Evolutionary conservation across 2,797 vertebrate species (phyloP), one percentile per base, ranked within the genome.

Genomic region (Diplodus puntazzo): DNA sequence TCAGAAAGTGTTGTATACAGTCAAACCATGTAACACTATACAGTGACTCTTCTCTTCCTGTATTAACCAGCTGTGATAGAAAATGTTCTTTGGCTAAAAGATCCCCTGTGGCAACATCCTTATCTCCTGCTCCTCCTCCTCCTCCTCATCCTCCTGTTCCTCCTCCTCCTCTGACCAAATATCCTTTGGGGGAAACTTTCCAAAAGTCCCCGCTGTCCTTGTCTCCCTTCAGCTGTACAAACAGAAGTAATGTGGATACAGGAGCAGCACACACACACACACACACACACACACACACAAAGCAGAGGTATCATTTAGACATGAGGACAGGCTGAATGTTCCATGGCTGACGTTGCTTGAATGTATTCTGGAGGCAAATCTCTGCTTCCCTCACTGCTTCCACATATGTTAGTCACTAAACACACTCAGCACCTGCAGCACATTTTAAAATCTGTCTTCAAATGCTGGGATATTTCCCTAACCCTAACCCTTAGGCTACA

Each of bases 121-220:
- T 62, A 64, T 78, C 73, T 81, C 74, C 54, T 61, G 17, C 53
- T 20, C 54, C 73, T 72, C 75, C 43, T 23, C 68, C 27, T 39
- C 18, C 12, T 34, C 43, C 57, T 27, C 50, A 49, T 20, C 54
- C 73, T 72, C 75, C 42, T 23, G 54, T 20, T 39, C 18, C 18
- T 34, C 43, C 48, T 27, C 50, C 20, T 57, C 14, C 49, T 77
- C 60, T 71, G 62, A 80, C 76, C 75, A 67, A 52, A 60, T 82
- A 76, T 86, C 74, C 61, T 72, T 62, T 62, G 42, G 80, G 60
- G 60, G 45, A 82, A 79, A 81, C 60, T 68, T 85, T 79, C 21
- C 10, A 69, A 61, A 11, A 14, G 39, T 66, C 68, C 55, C 52
- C 0, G 12, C 39, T 5, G 30, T 64, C 65, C 70, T 75, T 30